A percentile compares a stretch with the other conserved stretches of the same genome.
Conservation (phyloP, 2,113 vertebrate genomes). For the Ardeotis arabs region DNA sequence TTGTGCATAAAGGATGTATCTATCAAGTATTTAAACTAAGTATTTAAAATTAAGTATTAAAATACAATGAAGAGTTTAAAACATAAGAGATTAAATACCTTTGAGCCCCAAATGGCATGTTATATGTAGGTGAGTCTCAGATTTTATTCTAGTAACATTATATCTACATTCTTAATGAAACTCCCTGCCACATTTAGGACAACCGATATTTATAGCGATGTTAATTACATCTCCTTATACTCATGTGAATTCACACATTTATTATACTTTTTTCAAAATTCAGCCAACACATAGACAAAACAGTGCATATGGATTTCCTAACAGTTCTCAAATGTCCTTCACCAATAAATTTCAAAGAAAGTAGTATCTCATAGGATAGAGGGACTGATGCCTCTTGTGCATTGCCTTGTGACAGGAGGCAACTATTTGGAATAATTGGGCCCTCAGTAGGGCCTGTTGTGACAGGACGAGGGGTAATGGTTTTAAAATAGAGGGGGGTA, state of each 20-base stretch:
- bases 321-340: neutral
- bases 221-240: neutral
- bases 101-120: neutral
- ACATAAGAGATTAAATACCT: neutral
- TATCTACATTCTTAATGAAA: neutral
- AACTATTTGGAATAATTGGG: neutral
- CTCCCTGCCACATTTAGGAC: neutral
- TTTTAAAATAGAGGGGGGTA: too few species aligned
- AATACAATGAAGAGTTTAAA: constrained; percentile 39
- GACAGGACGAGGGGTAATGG: too few species aligned
- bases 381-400: neutral
- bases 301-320: neutral
- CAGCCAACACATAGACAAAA: neutral
- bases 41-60: constrained; percentile 27
- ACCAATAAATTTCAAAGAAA: neutral
- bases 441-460: too few species aligned
- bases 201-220: neutral
- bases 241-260: neutral
- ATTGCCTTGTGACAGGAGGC: neutral
- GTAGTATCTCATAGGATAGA: fast-evolving
- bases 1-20: constrained; percentile 1
- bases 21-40: constrained; percentile 30
- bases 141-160: neutral
- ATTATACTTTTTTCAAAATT: neutral
- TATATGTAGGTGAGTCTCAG: neutral